phyloP scores from a whole-genome alignment of 1,140 invertebrate genomes.

The Apocrypta bakeri region DNA sequence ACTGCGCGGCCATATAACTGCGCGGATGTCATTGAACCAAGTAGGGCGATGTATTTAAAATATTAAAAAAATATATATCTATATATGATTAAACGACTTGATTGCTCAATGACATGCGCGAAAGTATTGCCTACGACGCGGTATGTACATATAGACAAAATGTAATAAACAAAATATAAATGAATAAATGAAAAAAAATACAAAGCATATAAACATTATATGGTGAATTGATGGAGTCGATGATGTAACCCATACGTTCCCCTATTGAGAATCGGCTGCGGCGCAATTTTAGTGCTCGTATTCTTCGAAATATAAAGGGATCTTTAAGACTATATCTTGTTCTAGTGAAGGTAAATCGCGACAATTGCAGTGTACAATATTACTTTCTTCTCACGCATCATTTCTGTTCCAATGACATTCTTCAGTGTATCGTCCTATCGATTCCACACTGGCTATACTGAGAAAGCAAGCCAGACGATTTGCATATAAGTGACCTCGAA shows the following conservation, averaged over 20 bases:
- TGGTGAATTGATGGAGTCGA: constrained; percentile 25
- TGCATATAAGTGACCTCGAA: too few relatives aligned
- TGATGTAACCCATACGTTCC: constrained; percentile 38
- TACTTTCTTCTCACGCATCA: constrained; percentile 5
- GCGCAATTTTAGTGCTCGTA: neutral
- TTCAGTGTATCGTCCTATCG: too few relatives aligned
- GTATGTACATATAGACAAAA: constrained; percentile 41
- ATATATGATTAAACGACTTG: neutral
- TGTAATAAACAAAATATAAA: constrained; percentile 9
- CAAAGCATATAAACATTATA: neutral
- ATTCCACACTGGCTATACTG: too few relatives aligned
- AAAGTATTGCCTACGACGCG: neutral
- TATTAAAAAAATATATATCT: neutral
- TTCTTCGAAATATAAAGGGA: too few relatives aligned
- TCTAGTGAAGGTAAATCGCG: constrained; percentile 41
- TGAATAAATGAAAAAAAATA: neutral
- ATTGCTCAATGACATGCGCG: constrained; percentile 11
- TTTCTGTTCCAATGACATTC: neutral
- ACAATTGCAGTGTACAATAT: constrained; percentile 28
- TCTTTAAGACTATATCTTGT: constrained; percentile 30
- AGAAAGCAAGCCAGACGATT: neutral
- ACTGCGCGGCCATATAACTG: neutral
- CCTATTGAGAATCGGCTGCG: constrained; percentile 28
- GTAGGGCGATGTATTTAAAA: too few relatives aligned
- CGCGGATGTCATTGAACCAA: neutral